Conservation (phyloP, 2,113 vertebrate species). For the Zosterops pallidus region DNA sequence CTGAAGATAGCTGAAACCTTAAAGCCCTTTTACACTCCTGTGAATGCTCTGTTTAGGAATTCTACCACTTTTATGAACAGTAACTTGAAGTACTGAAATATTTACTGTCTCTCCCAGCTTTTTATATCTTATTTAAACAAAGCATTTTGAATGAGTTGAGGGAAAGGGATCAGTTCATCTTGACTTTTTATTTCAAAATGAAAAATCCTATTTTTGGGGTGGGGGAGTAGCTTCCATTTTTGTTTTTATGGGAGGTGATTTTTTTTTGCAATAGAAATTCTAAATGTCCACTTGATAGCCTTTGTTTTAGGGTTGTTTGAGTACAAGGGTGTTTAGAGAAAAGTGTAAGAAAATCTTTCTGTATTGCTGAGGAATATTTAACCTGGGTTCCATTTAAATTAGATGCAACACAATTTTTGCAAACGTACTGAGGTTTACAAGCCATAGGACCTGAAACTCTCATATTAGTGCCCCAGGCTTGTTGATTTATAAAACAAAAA, state of each 20-base stretch:
- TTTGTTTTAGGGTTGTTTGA: background rate
- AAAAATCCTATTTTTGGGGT: background rate
- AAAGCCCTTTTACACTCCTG: background rate
- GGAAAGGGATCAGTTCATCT: background rate
- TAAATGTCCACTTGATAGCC: background rate
- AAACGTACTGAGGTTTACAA: background rate
- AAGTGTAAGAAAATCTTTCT: background rate
- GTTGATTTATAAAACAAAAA: background rate
- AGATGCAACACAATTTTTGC: background rate
- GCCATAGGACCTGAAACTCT: background rate
- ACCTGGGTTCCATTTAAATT: background rate
- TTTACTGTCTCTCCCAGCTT: background rate
- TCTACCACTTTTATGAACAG: background rate
- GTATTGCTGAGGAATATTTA: background rate
- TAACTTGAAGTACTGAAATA: background rate
- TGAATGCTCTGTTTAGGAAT: background rate
- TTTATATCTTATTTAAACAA: slow-evolving; percentile 3
- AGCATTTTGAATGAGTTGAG: background rate
- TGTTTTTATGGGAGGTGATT: background rate
- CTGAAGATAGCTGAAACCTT: background rate
- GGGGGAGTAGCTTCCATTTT: background rate
- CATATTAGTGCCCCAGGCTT: background rate
- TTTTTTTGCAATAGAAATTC: background rate
- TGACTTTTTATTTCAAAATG: background rate
- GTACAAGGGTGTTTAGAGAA: background rate